A percentile compares a stretch with the other conserved stretches of the same genome.
phyloP scores from a whole-genome alignment of 2,797 vertebrate species.

The Sebastes reedi region DNA sequence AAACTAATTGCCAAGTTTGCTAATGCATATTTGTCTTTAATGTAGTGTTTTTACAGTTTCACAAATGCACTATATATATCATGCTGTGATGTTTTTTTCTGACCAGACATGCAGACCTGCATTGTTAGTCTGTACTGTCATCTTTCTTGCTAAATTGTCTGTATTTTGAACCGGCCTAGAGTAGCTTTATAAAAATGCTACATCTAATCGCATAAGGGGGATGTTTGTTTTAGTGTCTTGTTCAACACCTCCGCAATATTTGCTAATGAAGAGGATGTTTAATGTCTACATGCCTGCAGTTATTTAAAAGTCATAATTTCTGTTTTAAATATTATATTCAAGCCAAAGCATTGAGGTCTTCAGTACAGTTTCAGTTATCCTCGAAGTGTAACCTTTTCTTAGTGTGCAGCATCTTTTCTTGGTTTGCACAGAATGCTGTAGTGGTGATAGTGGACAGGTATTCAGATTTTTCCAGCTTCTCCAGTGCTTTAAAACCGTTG shows the following conservation, averaged over 20 bases:
- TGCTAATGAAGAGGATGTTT: background rate
- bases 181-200: background rate
- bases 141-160: background rate
- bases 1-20: background rate
- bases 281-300: background rate
- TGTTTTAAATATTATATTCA: background rate
- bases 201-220: background rate
- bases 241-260: background rate
- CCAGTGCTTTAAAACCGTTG: background rate
- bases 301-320: background rate
- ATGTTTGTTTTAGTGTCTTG: background rate
- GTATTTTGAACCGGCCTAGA: background rate
- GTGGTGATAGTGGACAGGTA: background rate
- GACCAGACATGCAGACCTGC: background rate
- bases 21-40: background rate
- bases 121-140: background rate
- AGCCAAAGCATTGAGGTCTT: background rate
- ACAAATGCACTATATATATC: background rate
- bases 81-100: background rate
- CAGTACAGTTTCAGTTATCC: background rate
- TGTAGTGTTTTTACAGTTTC: background rate
- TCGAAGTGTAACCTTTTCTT: background rate
- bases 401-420: background rate
- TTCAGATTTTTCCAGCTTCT: background rate
- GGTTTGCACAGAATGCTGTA: background rate